Evolutionary conservation across 2,113 vertebrate genomes (phyloP), one percentile per base, ranked within the genome.

Genomic region (Athene cunicularia): DNA sequence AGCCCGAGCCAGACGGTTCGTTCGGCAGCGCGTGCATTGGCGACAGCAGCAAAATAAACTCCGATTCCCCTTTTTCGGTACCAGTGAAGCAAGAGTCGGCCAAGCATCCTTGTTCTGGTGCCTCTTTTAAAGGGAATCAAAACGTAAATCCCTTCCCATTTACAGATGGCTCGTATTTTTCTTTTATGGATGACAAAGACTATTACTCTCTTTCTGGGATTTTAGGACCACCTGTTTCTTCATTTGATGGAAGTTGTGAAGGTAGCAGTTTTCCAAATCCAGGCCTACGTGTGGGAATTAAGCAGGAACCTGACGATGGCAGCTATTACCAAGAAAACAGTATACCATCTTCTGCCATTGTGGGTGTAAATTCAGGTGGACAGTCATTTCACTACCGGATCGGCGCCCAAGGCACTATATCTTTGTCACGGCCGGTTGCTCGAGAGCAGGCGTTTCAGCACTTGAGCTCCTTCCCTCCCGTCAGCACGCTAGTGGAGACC

Each of bases 321-420:
- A 98, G 99, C 98, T 99, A 99, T 98, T 99, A 99, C 97, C 99
- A 99, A 93, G 99, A 99, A 92, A 99, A 98, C 98, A 98, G 98
- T 97, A 98, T 99, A 97, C 99, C 99, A 81, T 98, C 99, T 12
- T 99, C 99, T 68, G 99, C 99, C 97, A 99, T 99, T 85, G 99
- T 99, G 95, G 99, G 99, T 79, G 99, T 99, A 98, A 99, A 99
- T 99, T 99, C 99, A 92, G 98, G 99, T 91, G 99, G 99, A 98
- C 99, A 99, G 97, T 99, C 99, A 58, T 99, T 99, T 98, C 99
- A 99, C 98, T 99, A 99, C 98, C 98, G 99, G 98, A 99, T 99
- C 97, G 99, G 99, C 98, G 99, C 99, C 85, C 99, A 99, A 98
- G 99, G 99, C 98, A 99, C 99, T 45, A 99, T 99, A 98, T 99